Base-by-base conservation (phyloP, 2,888 invertebrate genomes). In the Agriopis leucophaearia region DNA sequence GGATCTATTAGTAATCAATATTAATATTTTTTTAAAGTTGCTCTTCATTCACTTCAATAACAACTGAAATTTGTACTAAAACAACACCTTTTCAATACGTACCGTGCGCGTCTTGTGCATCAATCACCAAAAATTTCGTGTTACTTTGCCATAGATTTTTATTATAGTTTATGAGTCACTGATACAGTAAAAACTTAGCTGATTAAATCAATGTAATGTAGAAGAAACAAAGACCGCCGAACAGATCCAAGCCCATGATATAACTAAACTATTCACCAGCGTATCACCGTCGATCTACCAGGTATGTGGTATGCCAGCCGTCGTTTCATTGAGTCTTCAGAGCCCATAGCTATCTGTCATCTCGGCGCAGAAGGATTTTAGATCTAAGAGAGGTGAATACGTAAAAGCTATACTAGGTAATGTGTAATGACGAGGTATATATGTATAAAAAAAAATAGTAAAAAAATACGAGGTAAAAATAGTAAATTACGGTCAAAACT, bases 261-360 rank as follows among this genome's bases (percentile, higher is more conserved):
- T 16, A 45, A 16, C 57, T 47, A 35, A 69, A 64, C 57, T 62
- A 62, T 61, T 52, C 52, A 42, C 38, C 18, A 42, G 36, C 27
- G 47, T 64, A 58, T 64, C 64, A 59, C 47, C 13, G 57, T 18
- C 10, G 18, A 67, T 66, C 70, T 58, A 2, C 47, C 27, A 52
- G 35, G 15, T n/a, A 51, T 51, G 50, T 44, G 61, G 55, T 58
- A 65, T 64, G 48, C 64, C 70, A 42, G 63, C 63, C 61, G 60
- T 70, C 38, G 16, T 50, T 59, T 63, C 69, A 69, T 69, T 69
- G 69, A 71, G 69, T 50, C 66, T 61, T 71, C 57, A 69, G 36
- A 12, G 77, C 3, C 35, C 51, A 35, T n/a, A 27, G 48, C 48
- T 51, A 80, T 82, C 82, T 79, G 80, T 78, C 81, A 78, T 78